Evolutionary conservation across 2,797 vertebrate species (phyloP), one percentile per base, ranked within the genome.

Genomic region (Capromys pilorides): DNA sequence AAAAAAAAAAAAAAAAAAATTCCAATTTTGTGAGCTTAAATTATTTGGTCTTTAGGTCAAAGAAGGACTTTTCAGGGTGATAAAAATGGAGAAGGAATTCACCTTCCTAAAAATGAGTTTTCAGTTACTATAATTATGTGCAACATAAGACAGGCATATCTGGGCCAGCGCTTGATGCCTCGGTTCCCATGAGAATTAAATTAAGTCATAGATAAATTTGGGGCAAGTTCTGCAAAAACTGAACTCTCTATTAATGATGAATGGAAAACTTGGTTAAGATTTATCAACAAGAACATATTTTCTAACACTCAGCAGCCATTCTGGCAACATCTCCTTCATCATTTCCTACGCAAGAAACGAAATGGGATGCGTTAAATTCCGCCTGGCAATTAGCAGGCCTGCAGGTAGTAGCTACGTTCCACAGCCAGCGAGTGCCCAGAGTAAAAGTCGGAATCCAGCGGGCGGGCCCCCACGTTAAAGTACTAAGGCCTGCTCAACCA

Each of bases 91-190:
- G 77, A 71, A 92, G 71, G 51, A 71, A 77, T 92, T 97, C 91
- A 96, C 95, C 87, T 95, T 93, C 96, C 85, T 89, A 95, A 97
- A 96, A 97, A 95, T 96, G 95, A 96, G 69, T 93, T 96, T 96
- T 96, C 95, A 93, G 94, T 93, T 94, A 96, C 96, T 96, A 95
- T 96, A 97, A 97, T 96, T 96, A 96, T 54, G 89, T 49, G 95
- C 83, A 96, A 95, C 91, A 94, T 96, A 96, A 96, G 93, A 86
- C 86, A 93, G 82, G 89, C 84, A 95, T 96, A 96, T 97, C 97
- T 97, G 97, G 97, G 97, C 95, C 97, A 96, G 93, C 88, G 94
- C 80, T 94, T 94, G 86, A 96, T 96, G 92, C 33, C 78, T 81
- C 86, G 64, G 90, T 85, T 96, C 97, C 93, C 85, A 62, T 28